These are phyloP conservation scores for Drosophila varians DNA, from an alignment of 1,140 invertebrate species.

Conservation along the genomic window DNA sequence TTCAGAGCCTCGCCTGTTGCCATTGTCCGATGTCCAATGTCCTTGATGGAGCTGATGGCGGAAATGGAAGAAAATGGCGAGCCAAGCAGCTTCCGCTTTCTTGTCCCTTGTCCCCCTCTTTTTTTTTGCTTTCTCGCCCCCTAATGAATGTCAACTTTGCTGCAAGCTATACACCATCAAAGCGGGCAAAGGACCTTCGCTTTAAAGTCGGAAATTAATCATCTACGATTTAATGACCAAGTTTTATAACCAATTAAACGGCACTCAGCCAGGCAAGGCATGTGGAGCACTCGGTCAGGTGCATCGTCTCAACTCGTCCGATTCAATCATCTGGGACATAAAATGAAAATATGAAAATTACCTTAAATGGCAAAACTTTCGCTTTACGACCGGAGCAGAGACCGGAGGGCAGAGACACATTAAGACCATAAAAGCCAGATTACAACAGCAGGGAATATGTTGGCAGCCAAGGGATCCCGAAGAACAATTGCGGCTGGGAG, in stretches of 20 bases:
- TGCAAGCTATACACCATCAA: slow-evolving; percentile 34
- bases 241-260: slow-evolving; percentile 52
- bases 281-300: slow-evolving; percentile 19
- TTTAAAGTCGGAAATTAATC: slow-evolving; percentile 53
- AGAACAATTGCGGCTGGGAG: not conserved
- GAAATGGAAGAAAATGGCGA: slow-evolving; percentile 67
- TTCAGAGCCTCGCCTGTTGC: slow-evolving; percentile 72
- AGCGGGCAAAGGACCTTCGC: not conserved
- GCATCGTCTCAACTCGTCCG: slow-evolving; percentile 1
- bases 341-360: slow-evolving; percentile 36
- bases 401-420: slow-evolving; percentile 13
- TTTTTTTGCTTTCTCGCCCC: slow-evolving; percentile 22
- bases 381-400: slow-evolving; percentile 7
- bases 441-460: slow-evolving; percentile 33
- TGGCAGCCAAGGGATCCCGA: not conserved
- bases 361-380: slow-evolving; percentile 33
- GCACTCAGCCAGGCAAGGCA: not conserved
- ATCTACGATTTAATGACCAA: slow-evolving; percentile 48
- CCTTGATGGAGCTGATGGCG: slow-evolving; percentile 17
- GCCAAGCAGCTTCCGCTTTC: slow-evolving; percentile 61
- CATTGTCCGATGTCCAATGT: slow-evolving; percentile 42
- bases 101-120: no score
- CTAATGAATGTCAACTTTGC: slow-evolving; percentile 72
- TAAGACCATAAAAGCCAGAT: slow-evolving; percentile 31
- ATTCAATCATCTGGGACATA: slow-evolving; percentile 25